Percentiles rank a stretch among this genome's conserved stretches.
Evolutionary conservation across 2,113 vertebrate genomes (phyloP).

Genomic region (Centropus bengalensis): DNA sequence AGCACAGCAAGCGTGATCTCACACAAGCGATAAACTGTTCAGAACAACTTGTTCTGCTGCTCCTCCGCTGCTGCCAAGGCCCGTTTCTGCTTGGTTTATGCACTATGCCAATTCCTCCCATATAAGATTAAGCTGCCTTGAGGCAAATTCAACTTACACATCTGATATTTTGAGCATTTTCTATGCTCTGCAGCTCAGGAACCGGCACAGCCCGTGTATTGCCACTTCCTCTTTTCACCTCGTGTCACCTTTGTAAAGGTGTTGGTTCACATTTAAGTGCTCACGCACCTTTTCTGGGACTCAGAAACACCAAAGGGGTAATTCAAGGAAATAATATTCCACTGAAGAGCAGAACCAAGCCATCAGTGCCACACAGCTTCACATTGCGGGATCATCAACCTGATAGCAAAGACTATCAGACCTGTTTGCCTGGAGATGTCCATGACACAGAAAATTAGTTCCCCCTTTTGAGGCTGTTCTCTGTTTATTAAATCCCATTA

Average conservation of each 20-base stretch:
- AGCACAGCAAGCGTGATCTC: neutral
- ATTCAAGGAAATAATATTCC: neutral
- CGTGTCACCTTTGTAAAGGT: neutral
- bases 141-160: slow-evolving; percentile 15
- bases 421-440: neutral
- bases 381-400: neutral
- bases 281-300: neutral
- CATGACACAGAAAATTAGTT: neutral
- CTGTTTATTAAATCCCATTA: neutral
- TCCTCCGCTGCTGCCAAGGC: slow-evolving; percentile 41
- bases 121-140: slow-evolving; percentile 52
- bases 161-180: slow-evolving; percentile 25
- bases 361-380: neutral
- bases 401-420: neutral
- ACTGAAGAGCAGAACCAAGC: neutral
- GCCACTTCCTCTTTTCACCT: slow-evolving; percentile 16
- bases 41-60: slow-evolving; percentile 47
- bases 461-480: neutral
- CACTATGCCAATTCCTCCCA: slow-evolving; percentile 14
- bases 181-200: slow-evolving; percentile 11
- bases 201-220: neutral
- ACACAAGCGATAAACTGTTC: neutral
- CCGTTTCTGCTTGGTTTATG: slow-evolving; percentile 66
- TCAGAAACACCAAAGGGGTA: neutral
- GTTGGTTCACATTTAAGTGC: neutral